Base-by-base conservation (phyloP, 53 echinoderm and acorn worm genomes). In the Patiria pectinifera region DNA sequence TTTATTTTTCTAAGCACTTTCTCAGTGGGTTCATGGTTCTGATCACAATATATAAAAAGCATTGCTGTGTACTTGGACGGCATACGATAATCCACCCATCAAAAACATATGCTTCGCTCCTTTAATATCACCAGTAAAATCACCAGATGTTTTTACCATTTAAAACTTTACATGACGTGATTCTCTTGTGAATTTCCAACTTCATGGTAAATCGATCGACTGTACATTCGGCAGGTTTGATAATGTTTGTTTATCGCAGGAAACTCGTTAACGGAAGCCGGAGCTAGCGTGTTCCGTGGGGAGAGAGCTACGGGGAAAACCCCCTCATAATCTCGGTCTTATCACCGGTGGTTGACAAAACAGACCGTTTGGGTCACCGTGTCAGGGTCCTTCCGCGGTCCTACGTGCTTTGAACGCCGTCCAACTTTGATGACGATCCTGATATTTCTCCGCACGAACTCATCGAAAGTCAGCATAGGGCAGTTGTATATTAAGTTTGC, bases 261-360 rank as follows among this genome's bases (percentile, higher is more conserved):
- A 74, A 53, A 74, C 24, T 74, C 24, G 22, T 74, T 24, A 16
- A 15, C 69, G 62, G 62, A 84, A 84, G 35, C 62, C 35, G 60
- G 24, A 63, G 9, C 21, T 25, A 15, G 62, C 26, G 62, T 84
- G 62, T 43, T 15, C 74, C 62, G 62, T 11, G 46, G 58, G n/a
- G 77, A 76, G 0, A 19, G 2, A 43, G 12, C 35, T 11, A 46
- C 80, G 80, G 80, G 78, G 25, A 43, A 79, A 44, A 13, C 80
- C 80, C 80, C 80, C 45, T 11, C 48, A 6, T 44, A 2, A 45
- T 2, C 16, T 2, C 13, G 13, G 80, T 45, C 80, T 74, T 74
- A 74, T 74, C 74, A 74, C 80, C 80, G 80, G 45, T 79, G 80
- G 45, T 79, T 76, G 22, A 76, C 0, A n/a, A 76, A 76, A n/a